These are phyloP conservation scores for Archilochus colubris DNA, from an alignment of 2,113 vertebrate genomes.

Conservation along the genomic window DNA sequence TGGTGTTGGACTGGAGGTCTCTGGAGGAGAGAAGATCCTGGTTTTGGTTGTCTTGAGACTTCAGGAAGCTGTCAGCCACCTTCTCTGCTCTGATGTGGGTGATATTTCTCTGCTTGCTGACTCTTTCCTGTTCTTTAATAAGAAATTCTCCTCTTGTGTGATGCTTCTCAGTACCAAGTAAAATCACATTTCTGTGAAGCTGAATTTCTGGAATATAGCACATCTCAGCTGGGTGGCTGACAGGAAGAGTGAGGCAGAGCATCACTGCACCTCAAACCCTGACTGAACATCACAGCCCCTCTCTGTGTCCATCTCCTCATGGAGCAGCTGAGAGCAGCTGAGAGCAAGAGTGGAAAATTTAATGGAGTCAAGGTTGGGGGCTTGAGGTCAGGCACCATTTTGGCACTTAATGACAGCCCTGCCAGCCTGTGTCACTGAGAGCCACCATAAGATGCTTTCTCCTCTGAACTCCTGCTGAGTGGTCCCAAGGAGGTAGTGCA, in stretches of 20 bases:
- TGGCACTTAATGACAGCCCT: not conserved
- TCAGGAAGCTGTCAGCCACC: not conserved
- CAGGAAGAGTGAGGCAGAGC: not conserved
- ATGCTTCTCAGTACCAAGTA: not conserved
- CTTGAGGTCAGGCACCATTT: not conserved
- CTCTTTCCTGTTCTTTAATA: not conserved
- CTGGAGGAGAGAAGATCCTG: not conserved
- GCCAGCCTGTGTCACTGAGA: accelerated
- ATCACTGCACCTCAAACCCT: not conserved
- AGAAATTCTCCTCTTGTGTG: not conserved
- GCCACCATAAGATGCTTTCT: not conserved
- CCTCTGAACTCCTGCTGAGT: not conserved
- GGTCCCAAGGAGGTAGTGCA: not conserved
- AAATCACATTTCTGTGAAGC: not conserved
- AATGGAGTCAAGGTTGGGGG: not conserved
- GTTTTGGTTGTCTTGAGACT: accelerated
- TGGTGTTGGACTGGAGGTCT: not conserved
- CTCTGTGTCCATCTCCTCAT: not conserved
- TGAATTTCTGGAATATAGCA: conserved; percentile 13
- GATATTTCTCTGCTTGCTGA: not conserved
- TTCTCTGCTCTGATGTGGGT: not conserved
- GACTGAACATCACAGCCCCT: not conserved
- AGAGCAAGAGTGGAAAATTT: not conserved
- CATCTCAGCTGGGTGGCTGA: not conserved
- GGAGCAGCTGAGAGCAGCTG: not conserved